Evolutionary conservation across 2,113 vertebrate species (phyloP), one percentile per base, ranked within the genome.

Genomic region (Heteronetta atricapilla): DNA sequence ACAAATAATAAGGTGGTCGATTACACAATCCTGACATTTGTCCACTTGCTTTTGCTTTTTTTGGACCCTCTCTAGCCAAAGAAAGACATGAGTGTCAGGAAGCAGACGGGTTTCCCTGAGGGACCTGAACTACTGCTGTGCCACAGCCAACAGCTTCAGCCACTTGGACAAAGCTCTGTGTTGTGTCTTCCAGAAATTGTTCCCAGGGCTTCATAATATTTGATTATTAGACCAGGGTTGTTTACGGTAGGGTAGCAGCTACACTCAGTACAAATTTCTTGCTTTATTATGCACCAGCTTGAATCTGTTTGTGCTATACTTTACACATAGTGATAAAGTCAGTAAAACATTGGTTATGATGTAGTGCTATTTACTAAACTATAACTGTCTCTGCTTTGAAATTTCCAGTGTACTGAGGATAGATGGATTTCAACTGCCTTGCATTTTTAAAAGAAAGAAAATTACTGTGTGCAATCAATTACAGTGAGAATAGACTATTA

Each of bases 161-260:
- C 60, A 69, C 73, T 95, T 94, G 92, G 93, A 96, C 63, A 91
- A 88, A 88, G 56, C 50, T 28, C 42, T 88, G 8, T 88, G 78
- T 87, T 83, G 36, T 85, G 75, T 77, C 89, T 92, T 97, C 91
- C 88, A 92, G 93, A 97, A 95, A 53, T 64, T 64, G 78, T 96
- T 97, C 94, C 94, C 94, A 92, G 62, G 93, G 81, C 88, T 94
- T 97, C 93, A 94, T 81, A 96, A 96, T 92, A 95, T 95, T 93
- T 95, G 82, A 73, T 88, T 34, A 91, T 95, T 89, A 86, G 53
- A 73, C 33, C 46, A 85, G 40, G 13, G 34, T 64, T 95, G 92
- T 96, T 97, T 97, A 82, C 78, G 74, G 81, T 60, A 77, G 66
- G 81, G 82, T 93, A 84, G 94, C 58, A 95, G 89, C 48, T 85